Evolutionary conservation across 2,888 invertebrate species (phyloP).

Genomic region (Thymelicus lineola): DNA sequence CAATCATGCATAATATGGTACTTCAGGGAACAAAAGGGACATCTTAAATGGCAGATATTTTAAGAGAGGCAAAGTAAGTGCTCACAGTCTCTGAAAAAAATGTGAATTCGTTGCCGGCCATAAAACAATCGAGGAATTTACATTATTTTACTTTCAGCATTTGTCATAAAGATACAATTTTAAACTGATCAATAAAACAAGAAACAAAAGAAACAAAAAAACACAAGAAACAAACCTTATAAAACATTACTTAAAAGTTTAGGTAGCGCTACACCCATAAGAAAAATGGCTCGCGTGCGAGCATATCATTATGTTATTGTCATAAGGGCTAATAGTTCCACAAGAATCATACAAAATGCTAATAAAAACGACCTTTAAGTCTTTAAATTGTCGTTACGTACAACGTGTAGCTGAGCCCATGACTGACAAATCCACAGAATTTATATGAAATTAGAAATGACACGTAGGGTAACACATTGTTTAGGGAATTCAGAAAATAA

Average conservation of each 20-base stretch:
- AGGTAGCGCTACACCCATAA: constrained; percentile 51
- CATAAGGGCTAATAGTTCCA: constrained; percentile 83
- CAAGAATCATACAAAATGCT: constrained; percentile 83
- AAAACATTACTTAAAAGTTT: constrained; percentile 34
- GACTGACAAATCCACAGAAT: constrained; percentile 17
- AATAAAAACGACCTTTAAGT: constrained; percentile 84
- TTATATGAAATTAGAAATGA: background rate
- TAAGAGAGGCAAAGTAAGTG: no score
- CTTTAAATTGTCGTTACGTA: constrained; percentile 84
- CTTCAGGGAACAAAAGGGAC: no score
- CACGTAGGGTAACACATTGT: background rate
- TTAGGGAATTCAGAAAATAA: background rate
- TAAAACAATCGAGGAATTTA: no score
- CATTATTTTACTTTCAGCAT: no score
- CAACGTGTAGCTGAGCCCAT: constrained; percentile 54
- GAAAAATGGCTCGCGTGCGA: constrained; percentile 77
- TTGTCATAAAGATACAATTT: background rate
- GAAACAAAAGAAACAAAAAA: background rate
- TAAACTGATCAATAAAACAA: background rate
- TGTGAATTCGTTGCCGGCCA: no score
- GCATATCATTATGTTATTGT: constrained; percentile 77
- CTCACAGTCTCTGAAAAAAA: no score
- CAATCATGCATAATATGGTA: no score
- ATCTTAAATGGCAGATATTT: no score
- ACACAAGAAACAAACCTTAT: constrained; percentile 1